Conservation (phyloP, 2,888 invertebrate species). For the Crocallis elinguaria region DNA sequence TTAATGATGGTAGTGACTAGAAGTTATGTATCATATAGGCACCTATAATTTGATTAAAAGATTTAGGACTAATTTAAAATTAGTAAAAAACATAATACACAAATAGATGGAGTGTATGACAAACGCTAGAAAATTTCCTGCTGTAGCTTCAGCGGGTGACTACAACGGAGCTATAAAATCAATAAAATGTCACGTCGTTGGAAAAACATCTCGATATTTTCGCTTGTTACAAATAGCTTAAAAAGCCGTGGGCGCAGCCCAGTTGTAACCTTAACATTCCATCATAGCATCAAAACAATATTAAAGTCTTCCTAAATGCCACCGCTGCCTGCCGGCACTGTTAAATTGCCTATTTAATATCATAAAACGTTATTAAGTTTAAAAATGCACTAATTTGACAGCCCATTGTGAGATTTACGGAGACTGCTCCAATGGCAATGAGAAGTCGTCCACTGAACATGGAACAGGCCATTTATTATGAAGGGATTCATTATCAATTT, state of each 20-base stretch:
- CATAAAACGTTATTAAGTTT: conserved; percentile 13
- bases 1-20: too few relatives aligned
- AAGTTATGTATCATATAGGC: too few relatives aligned
- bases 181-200: too few relatives aligned
- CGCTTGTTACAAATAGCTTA: too few relatives aligned
- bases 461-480: conserved; percentile 8
- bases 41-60: too few relatives aligned
- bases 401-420: conserved; percentile 14
- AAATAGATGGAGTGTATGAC: too few relatives aligned
- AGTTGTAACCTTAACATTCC: not conserved
- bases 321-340: conserved; percentile 27
- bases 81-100: too few relatives aligned
- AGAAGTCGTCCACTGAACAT: not conserved
- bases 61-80: too few relatives aligned
- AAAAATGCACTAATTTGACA: conserved; percentile 27
- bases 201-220: too few relatives aligned
- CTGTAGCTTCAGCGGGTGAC: too few relatives aligned
- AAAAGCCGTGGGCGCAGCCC: not conserved
- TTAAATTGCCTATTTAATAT: conserved; percentile 26
- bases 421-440: conserved; percentile 12
- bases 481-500: not conserved
- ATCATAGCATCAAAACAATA: not conserved
- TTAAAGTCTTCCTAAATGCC: conserved; percentile 28
- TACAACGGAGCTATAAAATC: too few relatives aligned
- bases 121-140: too few relatives aligned